Evolutionary conservation across 2,113 vertebrate species (phyloP), one percentile per base, ranked within the genome.

Genomic region (Hippopotamus amphibius): DNA sequence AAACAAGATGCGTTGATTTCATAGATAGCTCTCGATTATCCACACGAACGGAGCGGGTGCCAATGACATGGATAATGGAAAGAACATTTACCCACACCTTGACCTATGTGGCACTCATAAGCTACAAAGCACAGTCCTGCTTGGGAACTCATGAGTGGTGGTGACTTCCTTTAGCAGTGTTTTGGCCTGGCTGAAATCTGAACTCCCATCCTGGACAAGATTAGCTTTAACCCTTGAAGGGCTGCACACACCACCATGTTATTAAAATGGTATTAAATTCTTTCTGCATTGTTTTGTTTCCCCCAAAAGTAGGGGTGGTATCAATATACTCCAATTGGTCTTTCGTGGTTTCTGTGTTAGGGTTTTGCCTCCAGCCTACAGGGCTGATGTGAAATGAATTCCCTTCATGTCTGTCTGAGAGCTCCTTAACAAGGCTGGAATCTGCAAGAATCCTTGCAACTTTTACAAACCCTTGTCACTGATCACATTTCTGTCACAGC

Each of bases 281-380:
- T 90, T 74, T 86, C 37, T 88, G 76, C 24, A 84, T 41, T 66
- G 46, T 83, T 88, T 89, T 77, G 26, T 95, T 92, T 85, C 11
- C 30, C 55, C 12, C 30, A 80, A 94, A 33, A 63, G 74, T 50
- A 46, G 30, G 46, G 48, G 46, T 33, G 10, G 7, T 3, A 55
- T 61, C 50, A 53, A 69, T 94, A 82, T 80, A 68, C 26, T 74
- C 22, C 57, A 30, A 26, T 48, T 93, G 14, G 55, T 88, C 22
- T 80, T 93, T 97, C 63, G 28, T 91, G 57, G 33, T 15, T 74
- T 91, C 59, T 81, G 41, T 83, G 46, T 26, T 93, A 90, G 30
- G 69, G n/a, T 68, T 90, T 90, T 55, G 43, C 74, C 43, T 76
- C 59, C 6, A 68, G 22, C 50, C 43, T 77, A 5, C 1, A 96